A percentile compares a stretch with the other conserved stretches of the same genome.
phyloP scores from a whole-genome alignment of 1,140 invertebrate genomes.

The Chelonus insularis region DNA sequence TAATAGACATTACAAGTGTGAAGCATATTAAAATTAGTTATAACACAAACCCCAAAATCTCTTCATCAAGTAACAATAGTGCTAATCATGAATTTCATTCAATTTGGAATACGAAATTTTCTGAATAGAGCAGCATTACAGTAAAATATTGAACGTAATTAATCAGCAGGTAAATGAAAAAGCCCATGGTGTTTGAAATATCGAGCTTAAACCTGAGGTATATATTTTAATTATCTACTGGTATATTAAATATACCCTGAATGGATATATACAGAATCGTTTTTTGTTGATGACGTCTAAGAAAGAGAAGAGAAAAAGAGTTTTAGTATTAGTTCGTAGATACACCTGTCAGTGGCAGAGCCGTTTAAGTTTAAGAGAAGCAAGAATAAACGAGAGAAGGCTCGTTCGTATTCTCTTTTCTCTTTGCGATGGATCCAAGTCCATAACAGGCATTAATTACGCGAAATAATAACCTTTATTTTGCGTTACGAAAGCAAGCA shows the following conservation, averaged over 20 bases:
- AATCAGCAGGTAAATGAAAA: too few species aligned
- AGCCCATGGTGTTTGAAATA: too few species aligned
- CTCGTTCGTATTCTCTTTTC: conserved; percentile 7
- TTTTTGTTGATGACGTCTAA: not conserved
- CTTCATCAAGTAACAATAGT: too few species aligned
- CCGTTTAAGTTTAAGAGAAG: conserved; percentile 18
- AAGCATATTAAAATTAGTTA: too few species aligned
- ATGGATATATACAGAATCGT: not conserved
- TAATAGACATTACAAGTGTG: too few species aligned
- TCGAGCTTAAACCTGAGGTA: too few species aligned
- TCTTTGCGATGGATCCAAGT: conserved; percentile 15
- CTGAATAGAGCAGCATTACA: too few species aligned
- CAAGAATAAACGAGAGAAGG: conserved; percentile 17
- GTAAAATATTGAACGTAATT: too few species aligned
- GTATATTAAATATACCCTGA: not conserved
- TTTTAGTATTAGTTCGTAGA: not conserved
- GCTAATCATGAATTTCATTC: too few species aligned
- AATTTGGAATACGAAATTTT: too few species aligned
- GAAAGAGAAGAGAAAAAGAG: not conserved
- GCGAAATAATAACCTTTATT: conserved; percentile 32
- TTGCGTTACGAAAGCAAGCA: conserved; percentile 24
- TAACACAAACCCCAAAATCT: too few species aligned
- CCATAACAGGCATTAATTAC: conserved; percentile 34
- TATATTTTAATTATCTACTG: too few species aligned
- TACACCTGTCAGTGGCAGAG: conserved; percentile 33